phyloP scores from a whole-genome alignment of 2,888 invertebrate species.

The Notocelia uddmanniana region DNA sequence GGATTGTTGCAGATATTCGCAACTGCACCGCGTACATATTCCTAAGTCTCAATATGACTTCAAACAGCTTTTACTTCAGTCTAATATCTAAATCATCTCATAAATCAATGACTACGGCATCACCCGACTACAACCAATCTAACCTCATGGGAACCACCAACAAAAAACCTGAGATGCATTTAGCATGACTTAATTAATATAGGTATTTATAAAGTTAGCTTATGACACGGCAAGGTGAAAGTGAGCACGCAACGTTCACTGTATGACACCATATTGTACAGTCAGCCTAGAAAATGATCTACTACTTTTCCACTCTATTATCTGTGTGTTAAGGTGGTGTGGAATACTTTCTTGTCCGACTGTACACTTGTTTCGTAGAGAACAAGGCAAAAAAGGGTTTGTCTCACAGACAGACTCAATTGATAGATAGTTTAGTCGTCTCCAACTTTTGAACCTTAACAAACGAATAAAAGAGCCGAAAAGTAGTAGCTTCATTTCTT shows the following conservation, averaged over 20 bases:
- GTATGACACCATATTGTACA: slow-evolving; percentile 15
- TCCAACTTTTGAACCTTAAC: no score
- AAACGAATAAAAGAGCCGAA: no score
- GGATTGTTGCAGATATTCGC: no score
- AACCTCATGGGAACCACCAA: slow-evolving; percentile 13
- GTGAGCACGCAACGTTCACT: slow-evolving; percentile 22
- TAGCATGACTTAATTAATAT: slow-evolving; percentile 21
- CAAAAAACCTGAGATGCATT: slow-evolving; percentile 12
- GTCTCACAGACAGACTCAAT: neutral
- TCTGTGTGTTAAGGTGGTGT: no score
- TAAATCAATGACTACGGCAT: neutral
- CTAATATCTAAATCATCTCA: neutral
- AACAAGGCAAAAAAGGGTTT: slow-evolving; percentile 2
- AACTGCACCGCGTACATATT: no score
- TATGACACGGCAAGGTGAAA: slow-evolving; percentile 27
- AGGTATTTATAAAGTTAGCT: slow-evolving; percentile 3
- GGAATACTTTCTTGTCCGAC: no score
- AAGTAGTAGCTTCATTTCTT: no score
- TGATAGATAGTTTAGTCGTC: neutral
- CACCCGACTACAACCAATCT: neutral
- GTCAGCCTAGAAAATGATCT: no score
- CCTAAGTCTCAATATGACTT: neutral
- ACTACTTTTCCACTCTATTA: no score
- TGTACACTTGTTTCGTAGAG: neutral
- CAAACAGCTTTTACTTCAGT: neutral